Conservation (phyloP, 2,113 vertebrate genomes). For the Mobula hypostoma region DNA sequence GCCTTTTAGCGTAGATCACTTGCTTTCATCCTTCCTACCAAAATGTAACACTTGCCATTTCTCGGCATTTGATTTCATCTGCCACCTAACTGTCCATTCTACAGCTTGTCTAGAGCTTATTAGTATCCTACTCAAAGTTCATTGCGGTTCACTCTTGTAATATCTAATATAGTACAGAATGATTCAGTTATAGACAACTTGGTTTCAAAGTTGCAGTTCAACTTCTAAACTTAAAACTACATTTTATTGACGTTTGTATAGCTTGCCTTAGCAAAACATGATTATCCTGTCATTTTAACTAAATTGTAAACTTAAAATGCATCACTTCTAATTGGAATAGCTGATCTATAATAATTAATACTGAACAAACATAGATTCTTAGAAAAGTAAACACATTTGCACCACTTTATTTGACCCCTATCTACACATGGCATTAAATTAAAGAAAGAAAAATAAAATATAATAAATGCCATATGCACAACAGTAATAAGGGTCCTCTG, state of each 20-base stretch:
- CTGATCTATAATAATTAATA: constrained; percentile 24
- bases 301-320: constrained; percentile 13
- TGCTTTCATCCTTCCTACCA: no score
- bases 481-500: constrained; percentile 31
- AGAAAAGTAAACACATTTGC: constrained; percentile 37
- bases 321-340: constrained; percentile 22
- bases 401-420: constrained; percentile 35
- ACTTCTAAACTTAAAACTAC: background rate
- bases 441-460: constrained; percentile 37
- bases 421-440: constrained; percentile 31
- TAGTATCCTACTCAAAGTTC: no score
- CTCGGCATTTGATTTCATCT: no score
- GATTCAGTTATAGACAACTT: background rate
- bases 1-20: no score
- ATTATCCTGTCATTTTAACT: background rate
- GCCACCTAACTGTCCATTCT: no score
- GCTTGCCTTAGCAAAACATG: background rate
- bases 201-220: background rate
- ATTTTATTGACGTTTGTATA: background rate
- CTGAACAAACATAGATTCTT: constrained; percentile 28
- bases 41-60: no score
- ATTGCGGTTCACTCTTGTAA: no score
- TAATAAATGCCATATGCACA: constrained; percentile 37
- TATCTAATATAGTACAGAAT: background rate
- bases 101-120: no score